Base-by-base conservation (phyloP, 37 sponge, comb jelly and placozoan species). In the Oopsacas minuta region DNA sequence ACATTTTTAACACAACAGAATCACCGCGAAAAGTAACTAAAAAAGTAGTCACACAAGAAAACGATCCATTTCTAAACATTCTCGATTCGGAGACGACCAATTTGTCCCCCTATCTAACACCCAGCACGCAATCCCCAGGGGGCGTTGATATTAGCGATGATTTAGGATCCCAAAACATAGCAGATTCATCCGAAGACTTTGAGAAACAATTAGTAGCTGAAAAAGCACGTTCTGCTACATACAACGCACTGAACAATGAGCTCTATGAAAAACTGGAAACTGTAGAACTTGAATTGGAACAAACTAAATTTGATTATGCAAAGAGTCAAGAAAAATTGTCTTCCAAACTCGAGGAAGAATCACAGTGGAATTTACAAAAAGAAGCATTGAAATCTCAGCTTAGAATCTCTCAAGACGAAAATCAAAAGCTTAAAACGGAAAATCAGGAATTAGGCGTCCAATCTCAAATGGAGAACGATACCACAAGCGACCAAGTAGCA, bases 371-470 rank as follows among this genome's bases (percentile, higher is more conserved):
- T 61, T 61, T 34, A 61, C 75, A 61, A 61, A 61, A 61, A 61
- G 75, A 61, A 61, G 75, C 75, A 61, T 61, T 61, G 75, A 61
- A 61, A 61, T 25, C 75, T 12, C 75, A 61, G 30, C 22, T 61
- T 25, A 3, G 75, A 61, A 61, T 61, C 75, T 61, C 75, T 25
- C 75, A 61, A 61, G 75, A 61, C 22, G 30, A 10, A n/a, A 61
- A 32, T n/a, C 75, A 61, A n/a, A 61, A 61, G 75, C 75, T 61
- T 61, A 61, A 61, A 61, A 61, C 75, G 28, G 75, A 61, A 34
- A 61, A 61, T 34, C 32, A 25, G 28, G 75, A 61, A n/a, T 61
- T 61, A 61, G 75, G 75, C 75, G 32, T 61, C 75, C 22, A 61
- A 61, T 12, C 7, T 32, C 32, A 61, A 12, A 61, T 61, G 75